Base-by-base conservation (phyloP, 1,140 invertebrate species). In the Neelides sp. region DNA sequence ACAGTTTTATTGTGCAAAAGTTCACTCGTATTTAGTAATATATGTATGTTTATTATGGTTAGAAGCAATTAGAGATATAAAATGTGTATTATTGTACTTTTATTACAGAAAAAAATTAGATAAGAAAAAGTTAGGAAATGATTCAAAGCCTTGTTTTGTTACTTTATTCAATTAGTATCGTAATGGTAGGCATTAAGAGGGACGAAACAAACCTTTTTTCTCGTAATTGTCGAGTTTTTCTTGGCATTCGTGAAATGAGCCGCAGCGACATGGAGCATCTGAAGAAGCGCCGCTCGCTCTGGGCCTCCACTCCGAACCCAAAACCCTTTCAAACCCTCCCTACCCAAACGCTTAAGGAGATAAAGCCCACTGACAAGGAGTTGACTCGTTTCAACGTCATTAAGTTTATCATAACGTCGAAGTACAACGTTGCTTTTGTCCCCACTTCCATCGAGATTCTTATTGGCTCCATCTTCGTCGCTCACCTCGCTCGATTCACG, bases 401-500 rank as follows among this genome's bases (percentile, higher is more conserved):
- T 57, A 2, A 61, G 36, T 27, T 55, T 61, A 41, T 61, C 59
- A 53, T 61, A 61, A 13, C 59, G 59, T 19, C 59, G 47, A 10
- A 57, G 45, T 13, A 61, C 59, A 26, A 61, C 55, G 41, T 61
- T 57, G 32, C 59, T 61, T 28, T 61, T 61, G 42, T 57, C 59
- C 7, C 23, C 35, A 22, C 34, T 36, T n/a, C 26, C 32, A 17
- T 20, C 32, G 50, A 36, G n/a, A 17, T 36, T 44, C 49, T 55
- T n/a, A 42, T 19, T 5, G 35, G 32, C 7, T 15, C 41, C 50
- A 24, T 57, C 55, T 15, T 54, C 53, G 17, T 50, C 55, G 1
- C 27, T 39, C 22, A 50, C 50, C 17, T 60, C 58, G 47, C 54
- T 60, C 3, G 58, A 49, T 23, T 57, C 54, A 28, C 57, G 57